phyloP scores from a whole-genome alignment of 2,888 invertebrate species.

The Eudemis profundana region DNA sequence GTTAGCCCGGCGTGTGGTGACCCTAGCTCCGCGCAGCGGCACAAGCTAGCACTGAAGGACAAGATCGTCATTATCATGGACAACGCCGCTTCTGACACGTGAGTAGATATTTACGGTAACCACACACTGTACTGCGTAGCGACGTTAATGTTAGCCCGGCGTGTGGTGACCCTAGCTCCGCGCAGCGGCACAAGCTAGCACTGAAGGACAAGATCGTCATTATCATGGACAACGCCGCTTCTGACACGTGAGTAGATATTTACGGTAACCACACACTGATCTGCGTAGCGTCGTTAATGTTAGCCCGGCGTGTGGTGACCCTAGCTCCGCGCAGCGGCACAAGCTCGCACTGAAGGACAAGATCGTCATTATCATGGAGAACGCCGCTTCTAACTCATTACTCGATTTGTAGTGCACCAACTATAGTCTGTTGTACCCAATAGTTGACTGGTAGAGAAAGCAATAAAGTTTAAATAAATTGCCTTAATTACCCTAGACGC shows the following conservation, averaged over 20 bases:
- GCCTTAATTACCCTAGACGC: no score
- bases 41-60: conserved; percentile 89
- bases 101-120: no score
- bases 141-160: conserved; percentile 89
- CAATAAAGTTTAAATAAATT: no score
- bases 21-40: conserved; percentile 85
- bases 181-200: conserved; percentile 87
- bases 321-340: conserved; percentile 87
- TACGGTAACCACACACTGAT: no score
- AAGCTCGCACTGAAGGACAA: conserved; percentile 90
- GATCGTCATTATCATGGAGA: conserved; percentile 87
- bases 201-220: conserved; percentile 90
- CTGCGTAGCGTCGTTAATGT: conserved; percentile 88
- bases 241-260: no score
- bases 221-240: conserved; percentile 85
- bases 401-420: no score
- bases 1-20: conserved; percentile 88
- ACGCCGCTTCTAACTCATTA: conserved; percentile 83
- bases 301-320: conserved; percentile 88
- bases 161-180: conserved; percentile 86
- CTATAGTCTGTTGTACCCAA: no score
- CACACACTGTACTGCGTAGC: conserved; percentile 87
- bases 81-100: conserved; percentile 77
- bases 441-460: no score
- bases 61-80: conserved; percentile 88